Conservation (phyloP, 2,797 vertebrate genomes). For the Ptychobarbus kaznakovi region DNA sequence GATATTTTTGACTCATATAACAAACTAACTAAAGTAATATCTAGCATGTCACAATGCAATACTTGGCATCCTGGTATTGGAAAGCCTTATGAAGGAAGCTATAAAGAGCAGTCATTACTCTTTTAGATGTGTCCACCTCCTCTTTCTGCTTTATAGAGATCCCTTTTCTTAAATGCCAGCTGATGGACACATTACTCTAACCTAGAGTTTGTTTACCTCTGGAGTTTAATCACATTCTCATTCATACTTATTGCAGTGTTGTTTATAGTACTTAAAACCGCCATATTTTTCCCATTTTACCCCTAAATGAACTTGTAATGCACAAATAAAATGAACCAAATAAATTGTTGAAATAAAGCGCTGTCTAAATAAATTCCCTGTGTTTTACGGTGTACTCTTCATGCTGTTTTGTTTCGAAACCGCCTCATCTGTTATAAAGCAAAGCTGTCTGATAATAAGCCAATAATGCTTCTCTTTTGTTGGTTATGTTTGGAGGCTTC, state of each 20-base stretch:
- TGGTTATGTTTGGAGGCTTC: slow-evolving; percentile 42
- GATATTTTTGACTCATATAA: neutral
- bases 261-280: slow-evolving; percentile 23
- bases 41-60: neutral
- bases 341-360: slow-evolving; percentile 36
- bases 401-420: slow-evolving; percentile 20
- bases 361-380: slow-evolving; percentile 44
- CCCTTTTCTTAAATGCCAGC: slow-evolving; percentile 22
- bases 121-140: slow-evolving; percentile 64
- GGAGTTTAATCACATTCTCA: neutral
- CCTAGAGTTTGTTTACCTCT: neutral
- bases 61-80: slow-evolving; percentile 6
- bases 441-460: slow-evolving; percentile 45
- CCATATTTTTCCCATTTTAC: slow-evolving; percentile 16
- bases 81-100: slow-evolving; percentile 56
- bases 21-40: neutral
- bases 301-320: slow-evolving; percentile 40
- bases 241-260: slow-evolving; percentile 11
- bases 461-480: slow-evolving; percentile 31
- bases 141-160: slow-evolving; percentile 50
- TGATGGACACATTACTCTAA: slow-evolving; percentile 31
- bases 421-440: slow-evolving; percentile 27
- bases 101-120: slow-evolving; percentile 59
- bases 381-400: slow-evolving; percentile 20
- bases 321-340: slow-evolving; percentile 33